These are phyloP conservation scores for Parotia lawesii DNA, from an alignment of 2,113 vertebrate genomes.

Conservation along the genomic window DNA sequence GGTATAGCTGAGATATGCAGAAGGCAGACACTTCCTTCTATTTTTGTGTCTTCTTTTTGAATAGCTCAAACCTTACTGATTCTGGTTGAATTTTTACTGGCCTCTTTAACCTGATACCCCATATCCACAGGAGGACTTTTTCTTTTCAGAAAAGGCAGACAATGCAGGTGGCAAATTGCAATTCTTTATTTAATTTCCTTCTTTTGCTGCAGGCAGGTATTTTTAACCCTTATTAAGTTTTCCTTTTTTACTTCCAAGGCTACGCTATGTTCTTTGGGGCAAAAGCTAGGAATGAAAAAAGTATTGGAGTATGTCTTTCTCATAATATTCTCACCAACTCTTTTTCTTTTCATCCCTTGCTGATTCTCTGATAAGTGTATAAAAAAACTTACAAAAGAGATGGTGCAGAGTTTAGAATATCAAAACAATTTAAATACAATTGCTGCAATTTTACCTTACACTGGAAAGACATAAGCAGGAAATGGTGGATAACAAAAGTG, in stretches of 20 bases:
- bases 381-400: background rate
- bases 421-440: background rate
- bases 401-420: accelerated
- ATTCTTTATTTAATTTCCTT: conserved; percentile 14
- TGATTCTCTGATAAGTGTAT: background rate
- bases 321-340: background rate
- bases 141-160: background rate
- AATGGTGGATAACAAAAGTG: background rate
- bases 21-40: background rate
- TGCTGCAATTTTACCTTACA: background rate
- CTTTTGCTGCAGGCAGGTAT: background rate
- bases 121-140: background rate
- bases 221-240: background rate
- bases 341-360: background rate
- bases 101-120: background rate
- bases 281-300: background rate
- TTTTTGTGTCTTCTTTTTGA: background rate
- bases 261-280: background rate
- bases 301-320: background rate
- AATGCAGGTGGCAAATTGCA: background rate
- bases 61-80: background rate
- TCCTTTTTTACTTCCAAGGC: background rate
- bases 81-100: background rate
- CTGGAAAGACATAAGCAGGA: background rate
- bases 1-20: background rate